Evolutionary conservation across 2,888 invertebrate species (phyloP).

Genomic region (Coenonympha glycerion): DNA sequence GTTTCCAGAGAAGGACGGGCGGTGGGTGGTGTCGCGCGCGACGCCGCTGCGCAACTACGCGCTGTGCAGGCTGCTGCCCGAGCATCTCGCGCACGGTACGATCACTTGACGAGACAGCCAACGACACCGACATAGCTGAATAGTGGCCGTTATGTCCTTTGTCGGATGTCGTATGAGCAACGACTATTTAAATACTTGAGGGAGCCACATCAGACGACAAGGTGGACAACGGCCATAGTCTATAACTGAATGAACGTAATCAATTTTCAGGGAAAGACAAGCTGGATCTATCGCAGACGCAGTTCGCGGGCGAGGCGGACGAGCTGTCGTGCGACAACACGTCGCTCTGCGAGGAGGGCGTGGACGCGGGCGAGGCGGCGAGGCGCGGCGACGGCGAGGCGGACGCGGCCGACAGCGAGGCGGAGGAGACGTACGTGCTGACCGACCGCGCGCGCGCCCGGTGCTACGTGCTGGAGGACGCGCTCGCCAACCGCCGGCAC

Average conservation of each 20-base stretch:
- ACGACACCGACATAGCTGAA: no score
- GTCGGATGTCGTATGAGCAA: no score
- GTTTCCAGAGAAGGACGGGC: constrained; percentile 23
- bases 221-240: no score
- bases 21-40: constrained; percentile 47
- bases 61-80: constrained; percentile 56
- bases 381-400: constrained; percentile 28
- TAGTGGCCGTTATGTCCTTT: no score
- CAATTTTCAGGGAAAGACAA: constrained; percentile 49
- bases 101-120: no score
- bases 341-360: constrained; percentile 47
- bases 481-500: constrained; percentile 42
- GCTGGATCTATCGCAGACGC: constrained; percentile 41
- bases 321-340: constrained; percentile 40
- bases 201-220: no score
- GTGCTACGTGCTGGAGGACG: constrained; percentile 56
- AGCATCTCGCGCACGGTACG: constrained; percentile 15
- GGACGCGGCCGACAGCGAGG: constrained; percentile 30
- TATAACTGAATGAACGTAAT: no score
- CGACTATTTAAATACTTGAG: no score
- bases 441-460: constrained; percentile 51
- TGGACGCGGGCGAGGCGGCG: constrained; percentile 33
- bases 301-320: constrained; percentile 35
- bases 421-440: constrained; percentile 59
- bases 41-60: constrained; percentile 53